phyloP scores from a whole-genome alignment of 2,888 invertebrate species.

The Standfussiana lucernea region DNA sequence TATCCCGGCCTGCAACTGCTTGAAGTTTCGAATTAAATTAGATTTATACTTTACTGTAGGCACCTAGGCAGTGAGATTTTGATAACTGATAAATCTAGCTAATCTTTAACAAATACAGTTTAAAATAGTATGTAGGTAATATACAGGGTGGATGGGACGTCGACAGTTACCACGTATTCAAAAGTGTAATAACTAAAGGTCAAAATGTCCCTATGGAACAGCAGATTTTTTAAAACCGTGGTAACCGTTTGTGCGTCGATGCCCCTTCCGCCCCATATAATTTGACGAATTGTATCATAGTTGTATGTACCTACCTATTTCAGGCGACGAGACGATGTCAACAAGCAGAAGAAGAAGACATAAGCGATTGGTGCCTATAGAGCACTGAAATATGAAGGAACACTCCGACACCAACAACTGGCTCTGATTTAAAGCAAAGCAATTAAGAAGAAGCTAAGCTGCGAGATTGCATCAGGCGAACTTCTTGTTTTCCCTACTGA shows the following conservation, averaged over 20 bases:
- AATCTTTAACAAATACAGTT: too few species aligned
- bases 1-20: neutral
- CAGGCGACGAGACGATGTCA: slow-evolving; percentile 45
- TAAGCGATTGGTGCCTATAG: slow-evolving; percentile 73
- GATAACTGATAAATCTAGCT: neutral
- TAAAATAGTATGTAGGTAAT: too few species aligned
- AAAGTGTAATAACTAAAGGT: neutral
- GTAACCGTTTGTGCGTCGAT: neutral
- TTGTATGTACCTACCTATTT: slow-evolving; percentile 8
- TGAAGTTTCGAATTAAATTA: neutral
- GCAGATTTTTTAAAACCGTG: neutral
- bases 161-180: neutral
- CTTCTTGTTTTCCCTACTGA: slow-evolving; percentile 86
- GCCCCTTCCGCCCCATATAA: neutral
- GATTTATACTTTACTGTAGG: neutral
- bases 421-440: slow-evolving; percentile 85
- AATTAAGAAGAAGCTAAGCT: slow-evolving; percentile 88
- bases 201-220: neutral
- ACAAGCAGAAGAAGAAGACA: slow-evolving; percentile 22
- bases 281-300: neutral
- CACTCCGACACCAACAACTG: slow-evolving; percentile 82
- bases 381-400: slow-evolving; percentile 83
- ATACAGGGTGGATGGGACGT: neutral
- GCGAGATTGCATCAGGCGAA: slow-evolving; percentile 85
- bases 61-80: neutral